Evolutionary conservation across 1,140 invertebrate species (phyloP).

Genomic region (Panagrolaimus sp.): DNA sequence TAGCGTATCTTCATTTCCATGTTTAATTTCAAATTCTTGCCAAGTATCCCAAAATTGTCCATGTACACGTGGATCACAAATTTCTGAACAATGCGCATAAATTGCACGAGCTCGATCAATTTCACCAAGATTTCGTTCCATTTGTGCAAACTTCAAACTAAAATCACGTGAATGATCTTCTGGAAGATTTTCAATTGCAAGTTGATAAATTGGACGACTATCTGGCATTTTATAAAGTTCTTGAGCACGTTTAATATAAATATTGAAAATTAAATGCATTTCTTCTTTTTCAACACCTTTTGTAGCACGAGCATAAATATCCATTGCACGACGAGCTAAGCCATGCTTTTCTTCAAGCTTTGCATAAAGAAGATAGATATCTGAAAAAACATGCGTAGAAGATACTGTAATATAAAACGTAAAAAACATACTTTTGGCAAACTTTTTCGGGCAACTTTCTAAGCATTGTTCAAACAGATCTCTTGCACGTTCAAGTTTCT

Average conservation of each 20-base stretch:
- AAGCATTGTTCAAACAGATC: constrained; percentile 99
- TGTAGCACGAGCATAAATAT: constrained; percentile 90
- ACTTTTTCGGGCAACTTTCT: constrained; percentile 86
- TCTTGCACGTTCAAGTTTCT: constrained; percentile 87
- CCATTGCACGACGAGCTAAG: constrained; percentile 90
- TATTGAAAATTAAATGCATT: constrained; percentile 95
- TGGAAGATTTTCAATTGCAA: constrained; percentile 85
- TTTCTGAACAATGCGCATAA: constrained; percentile 95
- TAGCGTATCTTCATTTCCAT: constrained; percentile 99
- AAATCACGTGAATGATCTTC: constrained; percentile 85
- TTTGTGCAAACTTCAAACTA: constrained; percentile 89
- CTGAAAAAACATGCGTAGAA: constrained; percentile 59
- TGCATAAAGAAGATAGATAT: constrained; percentile 88
- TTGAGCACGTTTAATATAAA: constrained; percentile 94
- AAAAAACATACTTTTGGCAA: constrained; percentile 72
- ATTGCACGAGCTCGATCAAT: constrained; percentile 92
- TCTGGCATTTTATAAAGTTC: constrained; percentile 94
- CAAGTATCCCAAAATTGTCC: constrained; percentile 93
- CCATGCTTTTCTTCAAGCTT: constrained; percentile 98
- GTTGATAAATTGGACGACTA: constrained; percentile 92
- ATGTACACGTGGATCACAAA: constrained; percentile 92
- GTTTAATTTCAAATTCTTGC: constrained; percentile 98
- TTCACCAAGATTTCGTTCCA: constrained; percentile 95
- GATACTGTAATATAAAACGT: constrained; percentile 6
- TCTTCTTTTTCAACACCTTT: constrained; percentile 81